Base-by-base conservation (phyloP, 2,888 invertebrate genomes). In the Doris montereyensis region DNA sequence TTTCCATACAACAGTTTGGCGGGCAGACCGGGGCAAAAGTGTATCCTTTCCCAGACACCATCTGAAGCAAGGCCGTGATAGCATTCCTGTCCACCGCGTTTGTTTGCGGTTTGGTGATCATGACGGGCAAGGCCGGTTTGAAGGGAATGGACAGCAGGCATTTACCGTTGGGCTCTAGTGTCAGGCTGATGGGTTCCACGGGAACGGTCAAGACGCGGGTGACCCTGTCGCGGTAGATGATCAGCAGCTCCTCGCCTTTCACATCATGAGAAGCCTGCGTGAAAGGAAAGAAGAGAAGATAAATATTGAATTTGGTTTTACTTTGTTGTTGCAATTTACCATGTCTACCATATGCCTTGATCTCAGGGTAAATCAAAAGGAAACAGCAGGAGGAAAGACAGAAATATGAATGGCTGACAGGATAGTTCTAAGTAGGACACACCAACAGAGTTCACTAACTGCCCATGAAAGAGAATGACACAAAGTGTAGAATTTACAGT, bases 1-100 rank as follows among this genome's bases (percentile, higher is more conserved):
- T 79, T 79, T 70, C 76, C 76, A n/a, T 26, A 62, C 28, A 79
- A 30, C 71, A 79, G 32, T 32, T 35, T 71, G 34, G 74, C 76
- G 1, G 79, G 79, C 13, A 79, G 10, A 17, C 79, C 79, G 3
- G 79, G 79, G 52, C 79, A 79, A 32, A 79, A 79, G 2, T 17
- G 28, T 41, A 79, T 4, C 76, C 79, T 62, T 76, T 79, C 2
- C 79, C 79, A 35, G 79, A 21, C 28, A 79, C 28, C 76, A 79
- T 34, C 32, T 68, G n/a, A 0, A 79, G 76, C 30, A 79, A 5
- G 4, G 60, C 70, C 70, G 71, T 17, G 1, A 79, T 41, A 26
- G 79, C 58, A 21, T 10, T 32, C 17, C 70, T 32, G 13, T 79
- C 71, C 24, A 79, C 60, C 2, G 57, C 30, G 26, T 71, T 76